phyloP scores from a whole-genome alignment of 2,888 invertebrate species.

The Drosophila eohydei region DNA sequence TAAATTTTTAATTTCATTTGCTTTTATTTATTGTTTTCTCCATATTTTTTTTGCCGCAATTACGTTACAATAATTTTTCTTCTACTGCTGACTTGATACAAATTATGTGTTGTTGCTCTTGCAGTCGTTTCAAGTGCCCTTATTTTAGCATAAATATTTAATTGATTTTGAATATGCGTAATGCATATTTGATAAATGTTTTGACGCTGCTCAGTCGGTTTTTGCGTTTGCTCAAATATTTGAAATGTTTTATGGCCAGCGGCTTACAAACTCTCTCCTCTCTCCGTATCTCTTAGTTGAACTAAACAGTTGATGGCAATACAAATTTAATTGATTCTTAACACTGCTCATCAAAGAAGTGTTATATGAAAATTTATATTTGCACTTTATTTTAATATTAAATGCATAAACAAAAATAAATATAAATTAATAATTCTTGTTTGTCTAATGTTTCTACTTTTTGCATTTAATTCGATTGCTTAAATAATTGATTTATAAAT shows the following conservation, averaged over 20 bases:
- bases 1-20: constrained; percentile 78
- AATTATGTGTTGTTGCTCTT: constrained; percentile 36
- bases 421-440: neutral
- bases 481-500: constrained; percentile 32
- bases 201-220: constrained; percentile 22
- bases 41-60: constrained; percentile 54
- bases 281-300: neutral
- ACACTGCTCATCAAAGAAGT: neutral
- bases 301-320: neutral
- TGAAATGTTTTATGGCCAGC: constrained; percentile 12
- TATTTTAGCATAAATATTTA: constrained; percentile 71
- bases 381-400: neutral
- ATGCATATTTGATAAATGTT: constrained; percentile 70
- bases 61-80: constrained; percentile 56
- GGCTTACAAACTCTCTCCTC: neutral
- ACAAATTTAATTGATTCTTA: neutral
- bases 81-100: too few relatives aligned
- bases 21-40: constrained; percentile 57
- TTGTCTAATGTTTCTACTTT: neutral
- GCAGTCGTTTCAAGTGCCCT: constrained; percentile 26
- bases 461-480: constrained; percentile 13
- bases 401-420: neutral
- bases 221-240: constrained; percentile 8
- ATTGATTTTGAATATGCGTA: constrained; percentile 76
- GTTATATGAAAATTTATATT: neutral